phyloP scores from a whole-genome alignment of 2,797 vertebrate genomes.

The Rousettus madagascariensis region DNA sequence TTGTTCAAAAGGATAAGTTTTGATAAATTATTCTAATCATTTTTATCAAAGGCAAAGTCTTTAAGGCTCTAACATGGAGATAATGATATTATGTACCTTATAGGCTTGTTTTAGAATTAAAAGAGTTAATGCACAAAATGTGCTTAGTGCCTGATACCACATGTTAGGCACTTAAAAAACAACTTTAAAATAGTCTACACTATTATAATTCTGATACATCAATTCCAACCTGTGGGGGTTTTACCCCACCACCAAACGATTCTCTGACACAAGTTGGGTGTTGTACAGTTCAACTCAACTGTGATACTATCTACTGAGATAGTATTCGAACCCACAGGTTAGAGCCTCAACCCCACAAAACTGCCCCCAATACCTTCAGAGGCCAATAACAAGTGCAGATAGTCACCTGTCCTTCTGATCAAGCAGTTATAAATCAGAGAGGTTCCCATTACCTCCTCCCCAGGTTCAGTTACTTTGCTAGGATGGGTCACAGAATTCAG shows the following conservation, averaged over 20 bases:
- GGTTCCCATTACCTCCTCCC: background rate
- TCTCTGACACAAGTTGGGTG: background rate
- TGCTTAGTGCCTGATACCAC: background rate
- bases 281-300: background rate
- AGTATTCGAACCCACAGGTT: background rate
- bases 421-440: background rate
- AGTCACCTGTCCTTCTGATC: background rate
- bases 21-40: slow-evolving; percentile 38
- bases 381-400: background rate
- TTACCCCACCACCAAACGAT: background rate
- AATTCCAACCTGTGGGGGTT: background rate
- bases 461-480: background rate
- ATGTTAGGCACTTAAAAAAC: background rate
- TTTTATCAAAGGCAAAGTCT: slow-evolving; percentile 15
- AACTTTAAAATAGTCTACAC: background rate
- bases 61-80: background rate
- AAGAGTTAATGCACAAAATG: background rate
- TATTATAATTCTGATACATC: background rate
- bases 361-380: background rate
- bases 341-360: background rate
- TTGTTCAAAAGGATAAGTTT: slow-evolving; percentile 14
- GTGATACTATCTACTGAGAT: background rate
- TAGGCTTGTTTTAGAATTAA: slow-evolving; percentile 28
- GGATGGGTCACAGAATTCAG: background rate
- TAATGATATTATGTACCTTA: background rate